These are phyloP conservation scores for Anastrepha obliqua DNA, from an alignment of 1,140 invertebrate species.

Conservation along the genomic window DNA sequence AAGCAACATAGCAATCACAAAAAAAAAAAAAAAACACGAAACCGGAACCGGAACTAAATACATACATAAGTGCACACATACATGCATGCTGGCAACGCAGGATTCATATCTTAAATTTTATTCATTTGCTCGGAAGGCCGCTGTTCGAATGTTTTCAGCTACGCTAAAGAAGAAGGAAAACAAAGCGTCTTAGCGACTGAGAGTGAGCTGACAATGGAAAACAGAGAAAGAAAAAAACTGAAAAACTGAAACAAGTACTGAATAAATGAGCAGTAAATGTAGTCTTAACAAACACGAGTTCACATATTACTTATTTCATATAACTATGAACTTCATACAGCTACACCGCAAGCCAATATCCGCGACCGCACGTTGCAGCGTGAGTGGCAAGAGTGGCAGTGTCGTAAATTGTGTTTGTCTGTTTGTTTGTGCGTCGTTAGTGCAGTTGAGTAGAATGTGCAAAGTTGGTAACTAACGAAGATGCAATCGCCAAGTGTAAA, in stretches of 20 bases:
- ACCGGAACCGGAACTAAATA: not conserved
- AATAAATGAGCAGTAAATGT: constrained; percentile 1
- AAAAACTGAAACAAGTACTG: not conserved
- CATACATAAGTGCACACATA: not conserved
- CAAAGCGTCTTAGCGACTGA: not conserved
- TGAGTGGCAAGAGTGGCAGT: not conserved
- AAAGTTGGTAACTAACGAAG: constrained; percentile 48
- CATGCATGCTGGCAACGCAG: not conserved
- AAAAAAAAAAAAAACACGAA: not conserved
- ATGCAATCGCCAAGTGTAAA: constrained; percentile 34
- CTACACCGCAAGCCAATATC: not conserved
- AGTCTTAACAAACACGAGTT: not conserved
- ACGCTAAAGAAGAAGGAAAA: not conserved
- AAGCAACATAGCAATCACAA: not conserved
- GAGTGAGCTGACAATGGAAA: not conserved
- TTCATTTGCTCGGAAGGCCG: not conserved
- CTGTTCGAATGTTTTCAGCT: not conserved
- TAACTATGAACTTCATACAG: not conserved
- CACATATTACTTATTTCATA: not conserved
- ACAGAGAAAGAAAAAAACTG: not conserved
- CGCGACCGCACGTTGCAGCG: not conserved
- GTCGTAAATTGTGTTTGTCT: not conserved
- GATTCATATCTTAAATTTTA: constrained; percentile 47
- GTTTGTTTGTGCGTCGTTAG: not conserved
- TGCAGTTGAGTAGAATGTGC: constrained; percentile 29